phyloP scores from a whole-genome alignment of 2,797 vertebrate species.

The Siniperca obscura region DNA sequence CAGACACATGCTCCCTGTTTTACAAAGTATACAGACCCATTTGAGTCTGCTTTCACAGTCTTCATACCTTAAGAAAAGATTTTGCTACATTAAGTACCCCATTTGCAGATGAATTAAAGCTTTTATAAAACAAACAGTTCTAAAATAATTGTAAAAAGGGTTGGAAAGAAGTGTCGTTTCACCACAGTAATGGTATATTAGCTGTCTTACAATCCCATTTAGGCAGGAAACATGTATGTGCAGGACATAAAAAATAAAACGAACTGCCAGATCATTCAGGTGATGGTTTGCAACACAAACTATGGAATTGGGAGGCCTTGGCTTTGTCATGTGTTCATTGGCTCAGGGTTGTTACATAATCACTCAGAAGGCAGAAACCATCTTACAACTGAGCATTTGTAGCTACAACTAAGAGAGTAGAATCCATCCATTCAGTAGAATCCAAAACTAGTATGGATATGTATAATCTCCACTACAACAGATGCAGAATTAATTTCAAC shows the following conservation, averaged over 20 bases:
- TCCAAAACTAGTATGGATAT: background rate
- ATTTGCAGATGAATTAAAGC: background rate
- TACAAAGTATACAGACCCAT: constrained; percentile 3
- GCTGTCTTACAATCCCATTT: background rate
- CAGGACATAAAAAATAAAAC: background rate
- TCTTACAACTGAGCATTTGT: background rate
- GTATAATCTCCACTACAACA: background rate
- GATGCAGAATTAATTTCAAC: background rate
- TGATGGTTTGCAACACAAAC: background rate
- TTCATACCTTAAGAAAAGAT: constrained; percentile 11
- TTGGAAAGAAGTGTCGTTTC: background rate
- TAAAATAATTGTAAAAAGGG: background rate
- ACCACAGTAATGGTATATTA: no score
- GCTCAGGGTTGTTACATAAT: background rate
- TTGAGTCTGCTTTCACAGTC: background rate
- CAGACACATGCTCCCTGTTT: constrained; percentile 17
- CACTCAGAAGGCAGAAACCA: background rate
- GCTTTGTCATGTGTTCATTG: background rate
- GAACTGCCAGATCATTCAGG: background rate
- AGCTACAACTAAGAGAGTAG: background rate
- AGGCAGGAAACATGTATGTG: background rate
- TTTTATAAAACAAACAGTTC: background rate
- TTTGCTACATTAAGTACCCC: background rate
- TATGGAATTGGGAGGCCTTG: background rate
- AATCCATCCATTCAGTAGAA: background rate